Percentiles rank a stretch among this genome's conserved stretches.
Conservation (phyloP, 2,113 vertebrate species). For the Serilophus lunatus region DNA sequence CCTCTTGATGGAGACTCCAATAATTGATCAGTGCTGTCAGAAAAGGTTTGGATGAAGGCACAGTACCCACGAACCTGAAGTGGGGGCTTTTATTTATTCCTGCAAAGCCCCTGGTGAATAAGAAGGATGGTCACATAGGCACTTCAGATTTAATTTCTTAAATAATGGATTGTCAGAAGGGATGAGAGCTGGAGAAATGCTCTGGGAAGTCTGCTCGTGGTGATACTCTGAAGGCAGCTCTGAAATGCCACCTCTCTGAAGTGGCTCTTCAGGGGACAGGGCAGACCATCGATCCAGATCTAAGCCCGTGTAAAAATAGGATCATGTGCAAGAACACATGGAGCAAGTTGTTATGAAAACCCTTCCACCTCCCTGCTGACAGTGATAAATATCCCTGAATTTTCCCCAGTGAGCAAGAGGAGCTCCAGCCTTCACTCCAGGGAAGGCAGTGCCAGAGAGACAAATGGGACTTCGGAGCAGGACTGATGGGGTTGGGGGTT, state of each 20-base stretch:
- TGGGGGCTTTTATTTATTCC: not conserved
- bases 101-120: not conserved
- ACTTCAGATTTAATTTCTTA: not conserved
- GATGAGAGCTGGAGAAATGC: not conserved
- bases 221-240: not conserved
- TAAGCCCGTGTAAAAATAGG: not conserved
- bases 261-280: not conserved
- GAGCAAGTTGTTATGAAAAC: not conserved
- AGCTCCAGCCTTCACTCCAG: not conserved
- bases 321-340: not conserved
- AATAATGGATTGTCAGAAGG: not conserved
- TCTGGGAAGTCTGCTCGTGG: not conserved
- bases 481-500: not conserved
- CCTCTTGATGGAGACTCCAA: not conserved
- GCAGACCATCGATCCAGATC: not conserved
- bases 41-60: not conserved
- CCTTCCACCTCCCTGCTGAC: not conserved
- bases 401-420: not conserved
- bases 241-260: not conserved
- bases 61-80: not conserved
- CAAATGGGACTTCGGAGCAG: not conserved
- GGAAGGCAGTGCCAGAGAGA: not conserved
- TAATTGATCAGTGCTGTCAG: not conserved
- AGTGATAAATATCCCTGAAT: not conserved
- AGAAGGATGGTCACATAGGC: not conserved